These are phyloP conservation scores for Nephrocerus scutellatus DNA, from an alignment of 2,888 invertebrate species.

Conservation along the genomic window DNA sequence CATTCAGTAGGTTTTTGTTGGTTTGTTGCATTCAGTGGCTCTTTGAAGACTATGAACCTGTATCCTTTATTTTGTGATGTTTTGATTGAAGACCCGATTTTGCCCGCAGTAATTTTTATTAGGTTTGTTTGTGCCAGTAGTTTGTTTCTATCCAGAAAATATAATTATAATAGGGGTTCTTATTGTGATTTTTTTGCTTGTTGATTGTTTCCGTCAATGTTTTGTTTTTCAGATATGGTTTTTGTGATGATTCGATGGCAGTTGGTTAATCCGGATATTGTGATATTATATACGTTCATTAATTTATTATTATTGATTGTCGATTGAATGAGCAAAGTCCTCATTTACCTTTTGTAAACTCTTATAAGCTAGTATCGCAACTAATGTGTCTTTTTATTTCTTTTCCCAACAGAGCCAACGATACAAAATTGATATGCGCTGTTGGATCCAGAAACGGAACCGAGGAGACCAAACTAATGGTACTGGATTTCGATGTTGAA, in stretches of 20 bases:
- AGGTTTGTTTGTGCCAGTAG: too few relatives aligned
- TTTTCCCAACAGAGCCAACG: slow-evolving; percentile 59
- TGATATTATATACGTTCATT: background rate
- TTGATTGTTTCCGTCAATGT: slow-evolving; percentile 2
- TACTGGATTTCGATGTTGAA: slow-evolving; percentile 92
- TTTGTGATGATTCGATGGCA: slow-evolving; percentile 2
- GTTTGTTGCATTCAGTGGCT: background rate
- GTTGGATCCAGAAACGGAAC: slow-evolving; percentile 98
- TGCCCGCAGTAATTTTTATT: too few relatives aligned
- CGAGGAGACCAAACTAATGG: slow-evolving; percentile 96
- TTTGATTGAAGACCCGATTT: too few relatives aligned
- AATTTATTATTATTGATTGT: too few relatives aligned
- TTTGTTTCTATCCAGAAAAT: too few relatives aligned
- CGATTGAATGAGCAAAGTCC: too few relatives aligned
- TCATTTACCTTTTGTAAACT: too few relatives aligned
- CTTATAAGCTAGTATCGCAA: background rate
- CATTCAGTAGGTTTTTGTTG: background rate
- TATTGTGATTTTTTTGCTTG: background rate
- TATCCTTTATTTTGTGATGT: too few relatives aligned
- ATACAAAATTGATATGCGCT: slow-evolving; percentile 95
- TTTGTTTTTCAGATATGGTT: background rate
- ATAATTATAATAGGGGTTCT: too few relatives aligned
- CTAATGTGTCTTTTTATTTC: slow-evolving; percentile 1
- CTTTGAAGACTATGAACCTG: too few relatives aligned
- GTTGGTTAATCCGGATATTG: background rate